Conservation (phyloP, 2,113 vertebrate genomes). For the Limnothrissa miodon region DNA sequence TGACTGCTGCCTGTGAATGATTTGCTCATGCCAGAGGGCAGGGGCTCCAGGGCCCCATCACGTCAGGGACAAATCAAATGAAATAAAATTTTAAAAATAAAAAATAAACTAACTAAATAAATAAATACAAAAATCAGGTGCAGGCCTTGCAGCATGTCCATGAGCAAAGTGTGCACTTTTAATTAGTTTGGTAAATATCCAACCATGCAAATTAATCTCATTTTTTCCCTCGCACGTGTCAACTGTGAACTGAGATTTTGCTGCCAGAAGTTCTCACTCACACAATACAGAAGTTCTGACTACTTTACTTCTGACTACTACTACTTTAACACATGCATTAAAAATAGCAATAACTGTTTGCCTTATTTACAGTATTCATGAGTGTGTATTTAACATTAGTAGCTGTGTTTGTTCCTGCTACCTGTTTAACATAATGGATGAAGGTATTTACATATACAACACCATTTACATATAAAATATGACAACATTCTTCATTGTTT, state of each 20-base stretch:
- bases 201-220: constrained; percentile 11
- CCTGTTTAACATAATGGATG: not conserved
- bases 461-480: not conserved
- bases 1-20: not conserved
- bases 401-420: not conserved
- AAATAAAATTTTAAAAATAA: no score
- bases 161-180: constrained; percentile 12
- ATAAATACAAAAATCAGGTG: not conserved
- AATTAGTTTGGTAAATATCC: not conserved
- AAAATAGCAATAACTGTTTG: not conserved
- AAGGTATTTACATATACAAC: not conserved
- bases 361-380: not conserved
- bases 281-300: not conserved
- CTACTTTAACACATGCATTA: not conserved
- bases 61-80: not conserved
- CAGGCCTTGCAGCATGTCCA: not conserved
- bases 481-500: not conserved
- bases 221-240: not conserved
- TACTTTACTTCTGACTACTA: no score
- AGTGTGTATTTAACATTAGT: not conserved
- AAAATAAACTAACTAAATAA: no score
- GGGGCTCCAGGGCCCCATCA: not conserved
- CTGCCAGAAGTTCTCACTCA: not conserved
- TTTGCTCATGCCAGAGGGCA: not conserved
- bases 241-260: not conserved